Evolutionary conservation across 2,888 invertebrate genomes (phyloP).

Genomic region (Mechanitis messenoides): DNA sequence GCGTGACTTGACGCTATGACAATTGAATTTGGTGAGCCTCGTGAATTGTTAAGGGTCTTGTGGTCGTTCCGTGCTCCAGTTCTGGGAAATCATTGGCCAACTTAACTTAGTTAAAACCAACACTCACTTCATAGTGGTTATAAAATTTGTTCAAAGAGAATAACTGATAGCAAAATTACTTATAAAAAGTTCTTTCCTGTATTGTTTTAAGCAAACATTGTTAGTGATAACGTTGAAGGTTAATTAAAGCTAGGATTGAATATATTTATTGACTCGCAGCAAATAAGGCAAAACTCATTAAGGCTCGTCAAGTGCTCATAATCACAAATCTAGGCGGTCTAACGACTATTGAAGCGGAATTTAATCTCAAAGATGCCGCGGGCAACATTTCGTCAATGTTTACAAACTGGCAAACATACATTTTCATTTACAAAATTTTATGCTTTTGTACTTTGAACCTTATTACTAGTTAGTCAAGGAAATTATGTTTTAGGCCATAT

Average conservation of each 20-base stretch:
- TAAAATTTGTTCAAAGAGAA: background rate
- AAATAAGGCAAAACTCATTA: constrained; percentile 28
- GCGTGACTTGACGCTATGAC: constrained; percentile 61
- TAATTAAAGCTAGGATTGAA: constrained; percentile 11
- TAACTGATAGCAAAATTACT: background rate
- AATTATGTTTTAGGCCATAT: constrained; percentile 15
- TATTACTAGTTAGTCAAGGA: constrained; percentile 29
- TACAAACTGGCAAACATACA: constrained; percentile 43
- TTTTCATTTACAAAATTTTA: constrained; percentile 15
- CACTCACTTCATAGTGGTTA: too few species aligned
- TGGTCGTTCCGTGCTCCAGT: constrained; percentile 24
- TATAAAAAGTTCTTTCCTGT: background rate
- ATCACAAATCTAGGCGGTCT: constrained; percentile 67
- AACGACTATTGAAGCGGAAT: constrained; percentile 62
- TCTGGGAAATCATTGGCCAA: constrained; percentile 18
- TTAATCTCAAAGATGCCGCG: constrained; percentile 70
- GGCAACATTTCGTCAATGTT: constrained; percentile 60
- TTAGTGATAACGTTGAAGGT: constrained; percentile 2
- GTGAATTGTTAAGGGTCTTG: constrained; percentile 40
- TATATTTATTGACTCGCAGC: constrained; percentile 13
- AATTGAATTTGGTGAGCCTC: constrained; percentile 49
- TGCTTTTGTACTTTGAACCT: constrained; percentile 34
- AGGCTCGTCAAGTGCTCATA: constrained; percentile 44
- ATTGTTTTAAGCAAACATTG: background rate
- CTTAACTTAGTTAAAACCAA: background rate